Base-by-base conservation (phyloP, 2,888 invertebrate genomes). In the Trachelus stipa region DNA sequence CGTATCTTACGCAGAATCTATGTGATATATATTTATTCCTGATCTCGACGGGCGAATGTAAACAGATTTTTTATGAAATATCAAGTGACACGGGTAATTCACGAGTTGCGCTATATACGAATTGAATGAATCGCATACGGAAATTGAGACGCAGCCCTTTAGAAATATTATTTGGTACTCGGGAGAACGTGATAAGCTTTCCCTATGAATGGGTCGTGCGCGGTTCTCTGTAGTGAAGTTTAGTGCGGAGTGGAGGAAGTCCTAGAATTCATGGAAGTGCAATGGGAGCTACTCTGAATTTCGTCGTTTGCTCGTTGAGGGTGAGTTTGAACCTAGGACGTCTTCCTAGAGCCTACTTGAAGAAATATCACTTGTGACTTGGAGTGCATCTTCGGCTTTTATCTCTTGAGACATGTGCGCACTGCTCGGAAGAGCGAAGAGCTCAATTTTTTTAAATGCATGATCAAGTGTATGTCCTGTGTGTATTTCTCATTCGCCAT, bases 21-120 rank as follows among this genome's bases (percentile, higher is more conserved):
- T 85, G 84, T 83, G 80, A 80, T 79, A 84, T 83, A 85, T 84
- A 82, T 83, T 82, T 82, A 83, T 78, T 76, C 69, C 34, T 40
- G 83, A 80, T 81, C 77, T 80, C 81, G 83, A 79, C 80, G 81
- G 79, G 81, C 85, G 82, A 88, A 87, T 87, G 89, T 89, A 89
- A 89, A 89, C 89, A 89, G 81, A 85, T 86, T 87, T 87, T 86
- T 83, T 80, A 81, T 80, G 78, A 81, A 85, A 86, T 83, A 87
- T 84, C 83, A 85, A 85, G 88, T 86, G 88, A 86, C 87, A 85
- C 84, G 82, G 81, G 79, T 84, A 81, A 83, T 75, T 80, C 79
- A 82, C 82, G 82, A 83, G 83, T 83, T 15, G 40, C 40, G 80
- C 76, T 80, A 82, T 83, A 80, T 76, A 80, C 81, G 75, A 77